A percentile compares a stretch with the other conserved stretches of the same genome.
phyloP scores from a whole-genome alignment of 2,113 vertebrate genomes.

The Scalopus aquaticus region DNA sequence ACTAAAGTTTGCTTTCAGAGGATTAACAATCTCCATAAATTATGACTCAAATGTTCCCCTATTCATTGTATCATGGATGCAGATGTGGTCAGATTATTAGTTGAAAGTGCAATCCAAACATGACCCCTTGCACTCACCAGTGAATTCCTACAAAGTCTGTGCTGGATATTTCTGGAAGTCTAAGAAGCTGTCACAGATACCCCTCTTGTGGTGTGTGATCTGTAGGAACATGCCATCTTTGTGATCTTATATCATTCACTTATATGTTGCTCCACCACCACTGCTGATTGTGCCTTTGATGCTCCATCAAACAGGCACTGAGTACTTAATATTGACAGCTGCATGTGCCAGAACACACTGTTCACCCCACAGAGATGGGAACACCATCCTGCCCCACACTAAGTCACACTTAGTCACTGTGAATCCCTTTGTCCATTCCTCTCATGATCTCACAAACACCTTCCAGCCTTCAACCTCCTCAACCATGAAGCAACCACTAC shows the following conservation, averaged over 20 bases:
- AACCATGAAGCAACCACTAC: neutral
- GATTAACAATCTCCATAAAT: neutral
- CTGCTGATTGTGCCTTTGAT: neutral
- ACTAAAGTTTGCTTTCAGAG: neutral
- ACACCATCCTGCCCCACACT: neutral
- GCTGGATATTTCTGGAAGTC: neutral
- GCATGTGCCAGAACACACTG: rapidly evolving
- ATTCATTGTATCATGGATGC: no score
- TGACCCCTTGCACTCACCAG: neutral
- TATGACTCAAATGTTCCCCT: rapidly evolving
- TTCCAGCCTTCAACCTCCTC: neutral
- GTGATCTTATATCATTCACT: neutral
- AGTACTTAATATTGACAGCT: neutral
- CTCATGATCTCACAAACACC: neutral
- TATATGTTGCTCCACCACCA: no score
- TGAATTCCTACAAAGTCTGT: neutral
- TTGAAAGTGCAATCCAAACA: neutral
- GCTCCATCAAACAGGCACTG: neutral
- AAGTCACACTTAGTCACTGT: neutral
- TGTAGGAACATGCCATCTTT: neutral
- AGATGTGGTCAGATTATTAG: neutral
- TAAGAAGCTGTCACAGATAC: neutral
- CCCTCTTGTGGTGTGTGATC: neutral
- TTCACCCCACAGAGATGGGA: neutral
- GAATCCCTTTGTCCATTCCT: neutral